phyloP scores from a whole-genome alignment of 2,888 invertebrate genomes.

The Clunio marinus region DNA sequence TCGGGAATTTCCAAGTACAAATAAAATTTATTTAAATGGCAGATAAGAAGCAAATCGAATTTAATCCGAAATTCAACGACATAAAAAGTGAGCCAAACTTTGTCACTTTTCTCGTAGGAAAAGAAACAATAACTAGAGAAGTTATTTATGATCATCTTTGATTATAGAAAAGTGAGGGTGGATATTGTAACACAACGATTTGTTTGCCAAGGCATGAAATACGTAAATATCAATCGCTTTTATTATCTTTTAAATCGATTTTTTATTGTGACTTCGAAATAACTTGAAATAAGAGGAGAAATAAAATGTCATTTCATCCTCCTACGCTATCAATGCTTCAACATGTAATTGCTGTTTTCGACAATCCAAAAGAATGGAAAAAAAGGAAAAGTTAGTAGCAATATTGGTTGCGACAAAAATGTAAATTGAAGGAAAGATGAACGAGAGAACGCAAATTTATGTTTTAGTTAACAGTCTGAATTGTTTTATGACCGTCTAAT shows the following conservation, averaged over 20 bases:
- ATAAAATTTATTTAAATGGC: not conserved
- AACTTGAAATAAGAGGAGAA: not conserved
- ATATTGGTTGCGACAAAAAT: no score
- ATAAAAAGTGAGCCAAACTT: no score
- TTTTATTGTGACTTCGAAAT: slow-evolving; percentile 2
- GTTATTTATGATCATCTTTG: slow-evolving; percentile 39
- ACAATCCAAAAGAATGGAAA: not conserved
- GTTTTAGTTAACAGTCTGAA: slow-evolving; percentile 30
- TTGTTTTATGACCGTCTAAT: slow-evolving; percentile 16
- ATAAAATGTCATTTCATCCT: no score
- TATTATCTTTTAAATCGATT: slow-evolving; percentile 36
- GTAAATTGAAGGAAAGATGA: no score
- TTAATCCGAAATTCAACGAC: no score
- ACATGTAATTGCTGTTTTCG: not conserved
- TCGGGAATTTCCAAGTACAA: no score
- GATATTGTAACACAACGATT: slow-evolving; percentile 23
- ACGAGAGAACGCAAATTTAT: slow-evolving; percentile 23
- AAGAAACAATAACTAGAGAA: slow-evolving; percentile 31
- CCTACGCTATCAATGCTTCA: no score
- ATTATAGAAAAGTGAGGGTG: slow-evolving; percentile 1
- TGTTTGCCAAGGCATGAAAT: slow-evolving; percentile 30
- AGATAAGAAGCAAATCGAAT: not conserved
- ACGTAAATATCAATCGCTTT: slow-evolving; percentile 38
- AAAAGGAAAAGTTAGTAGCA: not conserved
- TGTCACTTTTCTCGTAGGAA: no score